phyloP scores from a whole-genome alignment of 2,113 vertebrate species.

The Falco punctatus region DNA sequence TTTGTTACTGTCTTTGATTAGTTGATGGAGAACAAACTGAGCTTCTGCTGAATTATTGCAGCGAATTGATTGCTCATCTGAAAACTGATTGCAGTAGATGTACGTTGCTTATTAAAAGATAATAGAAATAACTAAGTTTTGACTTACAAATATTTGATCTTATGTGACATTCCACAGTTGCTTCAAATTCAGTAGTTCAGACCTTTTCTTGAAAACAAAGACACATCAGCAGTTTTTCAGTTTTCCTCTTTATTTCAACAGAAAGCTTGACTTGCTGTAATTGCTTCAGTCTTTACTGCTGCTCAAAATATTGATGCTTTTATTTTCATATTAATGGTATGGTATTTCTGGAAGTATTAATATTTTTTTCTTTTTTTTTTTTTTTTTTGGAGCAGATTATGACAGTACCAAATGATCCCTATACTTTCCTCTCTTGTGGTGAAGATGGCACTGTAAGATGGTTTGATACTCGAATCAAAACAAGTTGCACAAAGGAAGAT shows the following conservation, averaged over 20 bases:
- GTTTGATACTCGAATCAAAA: conserved; percentile 97
- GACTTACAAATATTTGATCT: neutral
- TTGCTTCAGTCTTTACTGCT: neutral
- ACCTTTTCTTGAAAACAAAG: neutral
- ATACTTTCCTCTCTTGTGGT: conserved; percentile 97
- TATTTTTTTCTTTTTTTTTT: neutral
- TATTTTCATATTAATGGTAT: neutral
- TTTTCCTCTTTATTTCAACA: neutral
- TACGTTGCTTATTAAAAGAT: neutral
- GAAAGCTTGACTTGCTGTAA: neutral
- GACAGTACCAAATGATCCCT: conserved; percentile 98
- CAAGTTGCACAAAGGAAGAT: conserved; percentile 97
- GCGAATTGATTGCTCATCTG: neutral
- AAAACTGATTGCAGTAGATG: neutral
- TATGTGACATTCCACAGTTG: neutral
- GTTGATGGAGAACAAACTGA: neutral
- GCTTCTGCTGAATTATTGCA: neutral
- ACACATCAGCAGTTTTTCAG: neutral
- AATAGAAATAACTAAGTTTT: neutral
- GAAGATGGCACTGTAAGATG: conserved; percentile 98
- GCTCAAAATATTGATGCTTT: neutral
- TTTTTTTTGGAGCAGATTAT: conserved; percentile 82
- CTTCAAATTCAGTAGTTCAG: neutral
- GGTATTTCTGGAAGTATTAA: neutral
- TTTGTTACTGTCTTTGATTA: neutral